Evolutionary conservation across 2,888 invertebrate species (phyloP).

Genomic region (Pachydiplax longipennis): DNA sequence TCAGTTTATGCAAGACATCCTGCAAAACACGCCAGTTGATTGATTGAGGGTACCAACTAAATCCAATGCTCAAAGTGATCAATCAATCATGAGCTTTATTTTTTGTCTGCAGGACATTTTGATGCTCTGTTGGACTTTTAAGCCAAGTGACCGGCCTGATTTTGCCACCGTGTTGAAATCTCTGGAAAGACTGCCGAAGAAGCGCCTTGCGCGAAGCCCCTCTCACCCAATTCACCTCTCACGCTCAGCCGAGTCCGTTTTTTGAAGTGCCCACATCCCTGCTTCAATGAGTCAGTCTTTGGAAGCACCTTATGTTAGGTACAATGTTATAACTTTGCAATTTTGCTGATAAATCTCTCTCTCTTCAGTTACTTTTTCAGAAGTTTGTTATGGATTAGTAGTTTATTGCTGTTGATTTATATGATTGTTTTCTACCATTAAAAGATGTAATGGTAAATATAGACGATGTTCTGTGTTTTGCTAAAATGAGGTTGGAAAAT

Average conservation of each 20-base stretch:
- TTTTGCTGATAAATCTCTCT: background rate
- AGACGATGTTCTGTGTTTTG: too few species aligned
- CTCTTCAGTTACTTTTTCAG: background rate
- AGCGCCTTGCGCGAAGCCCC: constrained; percentile 93
- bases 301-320: constrained; percentile 20
- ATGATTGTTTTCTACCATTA: background rate
- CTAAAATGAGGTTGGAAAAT: too few species aligned
- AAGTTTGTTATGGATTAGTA: background rate
- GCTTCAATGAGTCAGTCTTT: constrained; percentile 3
- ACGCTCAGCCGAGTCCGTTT: constrained; percentile 94
- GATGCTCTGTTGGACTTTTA: constrained; percentile 95
- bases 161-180: constrained; percentile 83
- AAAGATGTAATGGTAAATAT: background rate
- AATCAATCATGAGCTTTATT: too few species aligned
- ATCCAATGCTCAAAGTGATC: too few species aligned
- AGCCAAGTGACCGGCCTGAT: constrained; percentile 84
- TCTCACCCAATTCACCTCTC: constrained; percentile 98
- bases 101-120: constrained; percentile 80
- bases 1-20: too few species aligned
- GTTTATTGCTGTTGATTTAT: background rate
- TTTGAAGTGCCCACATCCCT: constrained; percentile 63
- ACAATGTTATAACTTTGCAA: background rate
- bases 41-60: too few species aligned
- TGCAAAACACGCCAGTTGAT: too few species aligned
- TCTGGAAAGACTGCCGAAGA: constrained; percentile 92